These are phyloP conservation scores for Scaptomyza flava DNA, from an alignment of 2,888 invertebrate species.

Conservation along the genomic window DNA sequence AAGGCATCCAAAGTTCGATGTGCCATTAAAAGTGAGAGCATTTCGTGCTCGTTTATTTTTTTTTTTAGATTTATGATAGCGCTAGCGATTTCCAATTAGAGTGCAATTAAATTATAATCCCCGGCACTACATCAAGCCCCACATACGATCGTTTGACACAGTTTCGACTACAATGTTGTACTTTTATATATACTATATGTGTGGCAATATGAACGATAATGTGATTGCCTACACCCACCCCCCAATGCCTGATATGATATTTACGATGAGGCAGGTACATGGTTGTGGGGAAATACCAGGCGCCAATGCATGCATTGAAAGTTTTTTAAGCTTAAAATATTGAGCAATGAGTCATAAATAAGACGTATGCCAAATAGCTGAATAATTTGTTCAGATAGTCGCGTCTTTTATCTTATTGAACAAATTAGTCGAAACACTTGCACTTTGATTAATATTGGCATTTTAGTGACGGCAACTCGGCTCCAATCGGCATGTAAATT, in stretches of 20 bases:
- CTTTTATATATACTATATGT: not conserved
- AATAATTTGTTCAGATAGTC: conserved; percentile 17
- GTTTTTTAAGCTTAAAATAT: conserved; percentile 7
- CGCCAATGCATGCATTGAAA: conserved; percentile 35
- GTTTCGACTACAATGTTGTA: conserved; percentile 47
- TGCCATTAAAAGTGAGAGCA: conserved; percentile 5
- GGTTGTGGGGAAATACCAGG: conserved; percentile 37
- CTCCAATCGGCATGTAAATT: conserved; percentile 56
- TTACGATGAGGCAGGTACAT: conserved; percentile 41
- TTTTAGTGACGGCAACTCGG: conserved; percentile 36
- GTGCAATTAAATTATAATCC: conserved; percentile 79
- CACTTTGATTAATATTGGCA: conserved; percentile 36
- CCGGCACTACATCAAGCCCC: conserved; percentile 49
- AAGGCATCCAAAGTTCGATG: conserved; percentile 24
- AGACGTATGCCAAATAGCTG: conserved; percentile 9
- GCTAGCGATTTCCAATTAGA: conserved; percentile 70
- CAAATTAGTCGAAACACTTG: conserved; percentile 29
- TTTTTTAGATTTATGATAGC: conserved; percentile 63
- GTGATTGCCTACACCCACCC: conserved; percentile 38
- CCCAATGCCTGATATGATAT: conserved; percentile 53
- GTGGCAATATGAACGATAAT: conserved; percentile 44
- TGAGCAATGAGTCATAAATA: conserved; percentile 47
- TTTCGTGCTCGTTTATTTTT: conserved; percentile 23
- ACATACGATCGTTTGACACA: conserved; percentile 63
- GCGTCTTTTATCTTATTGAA: conserved; percentile 2